Conservation (phyloP, 2,113 vertebrate species). For the Pristiophorus japonicus region DNA sequence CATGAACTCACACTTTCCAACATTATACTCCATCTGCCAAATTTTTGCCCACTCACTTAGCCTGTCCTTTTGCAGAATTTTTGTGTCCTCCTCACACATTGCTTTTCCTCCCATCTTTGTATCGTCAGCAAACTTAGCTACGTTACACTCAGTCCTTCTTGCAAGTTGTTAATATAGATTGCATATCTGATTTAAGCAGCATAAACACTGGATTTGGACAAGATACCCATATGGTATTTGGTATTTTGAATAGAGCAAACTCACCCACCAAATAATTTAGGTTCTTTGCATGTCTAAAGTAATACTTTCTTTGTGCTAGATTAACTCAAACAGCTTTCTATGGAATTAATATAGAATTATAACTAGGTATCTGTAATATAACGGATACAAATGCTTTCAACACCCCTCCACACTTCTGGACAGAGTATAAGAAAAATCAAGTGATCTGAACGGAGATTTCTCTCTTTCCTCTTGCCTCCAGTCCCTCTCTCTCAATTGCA, state of each 20-base stretch:
- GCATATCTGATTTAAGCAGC: too few relatives aligned
- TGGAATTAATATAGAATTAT: not conserved
- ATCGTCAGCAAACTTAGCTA: too few relatives aligned
- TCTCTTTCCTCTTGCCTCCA: not conserved
- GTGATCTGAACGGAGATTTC: not conserved
- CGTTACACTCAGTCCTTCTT: too few relatives aligned
- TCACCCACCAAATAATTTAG: conserved; percentile 1
- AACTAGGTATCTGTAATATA: not conserved
- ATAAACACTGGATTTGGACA: not conserved
- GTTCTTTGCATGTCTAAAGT: not conserved
- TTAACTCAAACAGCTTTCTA: not conserved
- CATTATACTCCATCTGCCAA: too few relatives aligned
- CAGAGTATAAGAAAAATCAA: not conserved
- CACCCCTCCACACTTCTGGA: not conserved
- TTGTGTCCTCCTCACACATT: too few relatives aligned
- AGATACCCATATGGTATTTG: not conserved
- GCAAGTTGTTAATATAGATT: too few relatives aligned
- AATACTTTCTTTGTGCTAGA: not conserved
- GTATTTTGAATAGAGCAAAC: not conserved
- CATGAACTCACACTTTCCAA: too few relatives aligned
- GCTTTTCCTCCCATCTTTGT: too few relatives aligned
- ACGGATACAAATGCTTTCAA: not conserved
- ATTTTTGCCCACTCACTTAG: too few relatives aligned
- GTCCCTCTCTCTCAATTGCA: not conserved
- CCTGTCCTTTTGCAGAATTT: too few relatives aligned